phyloP scores from a whole-genome alignment of 2,113 vertebrate genomes.

The Hippocampus guttulatus region DNA sequence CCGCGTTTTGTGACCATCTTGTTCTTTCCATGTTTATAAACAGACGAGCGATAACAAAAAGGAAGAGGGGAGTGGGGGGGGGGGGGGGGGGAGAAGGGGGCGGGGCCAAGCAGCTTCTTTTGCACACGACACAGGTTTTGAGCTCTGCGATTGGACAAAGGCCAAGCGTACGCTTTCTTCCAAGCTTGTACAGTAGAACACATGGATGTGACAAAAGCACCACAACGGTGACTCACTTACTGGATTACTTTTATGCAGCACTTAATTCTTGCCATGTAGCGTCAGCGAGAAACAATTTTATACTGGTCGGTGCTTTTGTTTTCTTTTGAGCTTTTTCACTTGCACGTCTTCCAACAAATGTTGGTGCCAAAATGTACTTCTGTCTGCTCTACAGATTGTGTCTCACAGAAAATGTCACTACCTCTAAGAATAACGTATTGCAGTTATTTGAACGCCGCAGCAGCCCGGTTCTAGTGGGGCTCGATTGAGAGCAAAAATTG shows the following conservation, averaged over 20 bases:
- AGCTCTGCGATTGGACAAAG: neutral
- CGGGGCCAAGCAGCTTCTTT: constrained; percentile 28
- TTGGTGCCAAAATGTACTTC: neutral
- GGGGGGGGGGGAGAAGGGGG: neutral
- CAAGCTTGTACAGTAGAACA: neutral
- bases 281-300: neutral
- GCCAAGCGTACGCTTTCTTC: neutral
- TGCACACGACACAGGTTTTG: constrained; percentile 30
- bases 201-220: neutral
- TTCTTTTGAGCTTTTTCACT: neutral
- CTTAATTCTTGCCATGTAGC: neutral
- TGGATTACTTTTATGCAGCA: neutral
- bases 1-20: constrained; percentile 67
- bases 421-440: too few relatives aligned
- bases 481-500: too few relatives aligned
- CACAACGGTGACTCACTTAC: neutral
- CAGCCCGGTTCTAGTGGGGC: too few relatives aligned
- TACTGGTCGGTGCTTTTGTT: neutral
- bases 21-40: constrained; percentile 81
- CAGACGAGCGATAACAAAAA: constrained; percentile 58
- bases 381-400: neutral
- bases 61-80: neutral
- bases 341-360: neutral
- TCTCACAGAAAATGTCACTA: too few relatives aligned
- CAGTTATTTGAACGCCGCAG: too few relatives aligned